phyloP scores from a whole-genome alignment of 1,140 invertebrate genomes.

The Brachionus paranguensis region DNA sequence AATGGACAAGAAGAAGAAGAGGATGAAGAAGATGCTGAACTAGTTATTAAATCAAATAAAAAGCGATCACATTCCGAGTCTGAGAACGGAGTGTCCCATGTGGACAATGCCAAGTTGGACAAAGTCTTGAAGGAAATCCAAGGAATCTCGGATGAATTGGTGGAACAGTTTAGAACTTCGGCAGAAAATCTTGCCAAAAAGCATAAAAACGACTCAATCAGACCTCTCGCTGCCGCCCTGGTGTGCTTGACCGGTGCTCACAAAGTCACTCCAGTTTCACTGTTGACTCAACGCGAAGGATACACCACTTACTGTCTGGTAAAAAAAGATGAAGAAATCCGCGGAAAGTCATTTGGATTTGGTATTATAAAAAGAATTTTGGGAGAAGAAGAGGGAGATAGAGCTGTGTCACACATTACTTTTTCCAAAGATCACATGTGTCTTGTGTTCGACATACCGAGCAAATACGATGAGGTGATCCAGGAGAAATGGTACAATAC shows the following conservation, averaged over 20 bases:
- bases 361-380: slow-evolving; percentile 37
- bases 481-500: slow-evolving; percentile 39
- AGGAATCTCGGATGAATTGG: slow-evolving; percentile 8
- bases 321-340: slow-evolving; percentile 27
- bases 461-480: slow-evolving; percentile 11
- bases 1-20: slow-evolving; percentile 1
- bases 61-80: slow-evolving; percentile 15
- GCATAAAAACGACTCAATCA: neutral
- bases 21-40: neutral
- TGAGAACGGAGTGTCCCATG: neutral
- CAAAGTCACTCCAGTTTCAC: neutral
- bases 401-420: slow-evolving; percentile 21
- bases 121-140: neutral
- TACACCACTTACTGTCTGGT: slow-evolving; percentile 27
- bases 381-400: slow-evolving; percentile 35
- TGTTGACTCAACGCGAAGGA: slow-evolving; percentile 18
- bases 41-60: slow-evolving; percentile 17
- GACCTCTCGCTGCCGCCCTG: neutral
- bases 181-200: slow-evolving; percentile 4
- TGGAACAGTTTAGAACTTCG: neutral
- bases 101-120: neutral
- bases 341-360: slow-evolving; percentile 37
- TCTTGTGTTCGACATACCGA: slow-evolving; percentile 24
- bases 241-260: slow-evolving; percentile 18
- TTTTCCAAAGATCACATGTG: slow-evolving; percentile 29